A percentile compares a stretch with the other conserved stretches of the same genome.
Conservation (phyloP, 2,113 vertebrate species). For the Jacana jacana region DNA sequence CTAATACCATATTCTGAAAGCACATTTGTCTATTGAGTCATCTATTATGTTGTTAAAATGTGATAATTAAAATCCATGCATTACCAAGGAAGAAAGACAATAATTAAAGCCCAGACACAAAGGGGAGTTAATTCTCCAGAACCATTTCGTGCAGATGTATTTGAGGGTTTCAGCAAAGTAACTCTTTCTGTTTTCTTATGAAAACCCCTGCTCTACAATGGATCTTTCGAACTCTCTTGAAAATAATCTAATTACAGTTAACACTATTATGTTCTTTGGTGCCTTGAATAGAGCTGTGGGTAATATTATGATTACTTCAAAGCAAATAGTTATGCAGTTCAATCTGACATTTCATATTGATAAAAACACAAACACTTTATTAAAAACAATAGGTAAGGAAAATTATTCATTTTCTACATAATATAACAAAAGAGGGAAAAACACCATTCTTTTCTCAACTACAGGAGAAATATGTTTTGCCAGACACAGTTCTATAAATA, state of each 20-base stretch:
- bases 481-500: background rate
- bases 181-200: background rate
- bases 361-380: background rate
- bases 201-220: background rate
- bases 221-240: constrained; percentile 13
- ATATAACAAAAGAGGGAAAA: background rate
- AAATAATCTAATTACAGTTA: constrained; percentile 54
- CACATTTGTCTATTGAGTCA: background rate
- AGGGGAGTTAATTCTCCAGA: constrained; percentile 18
- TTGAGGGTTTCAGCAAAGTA: constrained; percentile 4
- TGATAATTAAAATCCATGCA: background rate
- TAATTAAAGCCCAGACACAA: constrained; percentile 12
- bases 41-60: background rate
- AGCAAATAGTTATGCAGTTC: background rate
- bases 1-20: background rate
- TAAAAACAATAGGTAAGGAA: constrained; percentile 15
- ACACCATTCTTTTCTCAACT: background rate
- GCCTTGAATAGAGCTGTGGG: constrained; percentile 27
- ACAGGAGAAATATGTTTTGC: background rate
- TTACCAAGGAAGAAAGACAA: background rate
- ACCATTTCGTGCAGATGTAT: background rate
- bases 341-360: background rate
- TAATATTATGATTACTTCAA: constrained; percentile 26
- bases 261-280: constrained; percentile 12
- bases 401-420: constrained; percentile 24